Evolutionary conservation across 2,888 invertebrate species (phyloP).

Genomic region (Periphyllus acericola): DNA sequence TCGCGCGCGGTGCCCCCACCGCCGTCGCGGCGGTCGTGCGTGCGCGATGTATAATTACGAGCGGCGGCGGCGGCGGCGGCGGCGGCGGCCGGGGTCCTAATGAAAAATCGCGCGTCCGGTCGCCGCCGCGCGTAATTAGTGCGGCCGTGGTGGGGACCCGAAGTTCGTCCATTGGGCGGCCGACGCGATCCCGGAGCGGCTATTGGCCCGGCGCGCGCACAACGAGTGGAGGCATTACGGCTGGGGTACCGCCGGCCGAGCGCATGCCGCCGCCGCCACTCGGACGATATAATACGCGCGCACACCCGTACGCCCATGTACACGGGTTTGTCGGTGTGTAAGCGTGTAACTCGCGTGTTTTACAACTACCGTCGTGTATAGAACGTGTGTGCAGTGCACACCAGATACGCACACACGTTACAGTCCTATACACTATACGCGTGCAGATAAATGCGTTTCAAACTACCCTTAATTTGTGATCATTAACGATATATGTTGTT

Average conservation of each 20-base stretch:
- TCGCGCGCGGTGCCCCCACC: not conserved
- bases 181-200: constrained; percentile 27
- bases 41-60: not conserved
- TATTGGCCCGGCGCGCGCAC: constrained; percentile 46
- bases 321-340: not conserved
- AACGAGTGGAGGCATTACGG: constrained; percentile 26
- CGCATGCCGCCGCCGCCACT: not conserved
- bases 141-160: constrained; percentile 41
- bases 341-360: not conserved
- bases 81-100: constrained; percentile 38
- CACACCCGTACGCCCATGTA: no score
- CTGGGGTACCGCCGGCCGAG: constrained; percentile 29
- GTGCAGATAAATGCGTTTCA: not conserved
- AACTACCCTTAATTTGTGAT: constrained; percentile 10
- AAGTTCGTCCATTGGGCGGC: constrained; percentile 55
- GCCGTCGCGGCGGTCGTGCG: not conserved
- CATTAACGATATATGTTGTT: not conserved
- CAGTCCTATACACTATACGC: not conserved
- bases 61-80: no score
- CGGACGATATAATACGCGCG: not conserved
- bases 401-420: not conserved
- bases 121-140: constrained; percentile 54
- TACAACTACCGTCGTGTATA: not conserved
- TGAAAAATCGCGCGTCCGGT: constrained; percentile 59
- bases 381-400: not conserved